Conservation (phyloP, 2,113 vertebrate species). For the Neoarius graeffei region DNA sequence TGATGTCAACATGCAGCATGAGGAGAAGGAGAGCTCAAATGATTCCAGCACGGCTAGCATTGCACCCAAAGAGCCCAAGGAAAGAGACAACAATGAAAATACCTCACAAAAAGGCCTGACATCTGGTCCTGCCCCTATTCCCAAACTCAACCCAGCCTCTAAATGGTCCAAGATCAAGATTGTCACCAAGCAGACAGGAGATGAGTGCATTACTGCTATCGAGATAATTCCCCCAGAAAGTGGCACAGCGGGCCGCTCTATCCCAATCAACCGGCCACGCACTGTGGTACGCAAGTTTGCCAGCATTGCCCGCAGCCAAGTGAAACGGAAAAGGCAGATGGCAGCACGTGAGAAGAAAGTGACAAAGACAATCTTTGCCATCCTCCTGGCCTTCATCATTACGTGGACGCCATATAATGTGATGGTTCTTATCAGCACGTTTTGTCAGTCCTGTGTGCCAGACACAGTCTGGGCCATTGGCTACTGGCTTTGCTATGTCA, state of each 20-base stretch:
- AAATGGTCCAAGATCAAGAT: constrained; percentile 99
- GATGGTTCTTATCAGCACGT: constrained; percentile 98
- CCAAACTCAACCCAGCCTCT: constrained; percentile 74
- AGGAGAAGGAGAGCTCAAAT: constrained; percentile 95
- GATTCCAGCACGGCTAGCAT: constrained; percentile 94
- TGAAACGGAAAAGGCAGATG: constrained; percentile 96
- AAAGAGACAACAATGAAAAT: constrained; percentile 71
- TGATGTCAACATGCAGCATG: constrained; percentile 67
- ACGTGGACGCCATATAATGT: constrained; percentile 99
- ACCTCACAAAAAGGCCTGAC: constrained; percentile 66
- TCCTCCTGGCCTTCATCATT: constrained; percentile 94
- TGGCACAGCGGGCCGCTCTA: constrained; percentile 78
- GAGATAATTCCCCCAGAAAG: constrained; percentile 87
- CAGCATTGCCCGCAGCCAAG: constrained; percentile 95
- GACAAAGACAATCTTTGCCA: constrained; percentile 97
- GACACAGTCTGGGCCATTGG: constrained; percentile 95
- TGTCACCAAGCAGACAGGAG: constrained; percentile 91
- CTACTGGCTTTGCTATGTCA: constrained; percentile 99
- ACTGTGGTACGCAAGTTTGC: constrained; percentile 95
- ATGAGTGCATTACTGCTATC: constrained; percentile 92
- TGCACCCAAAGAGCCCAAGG: constrained; percentile 83
- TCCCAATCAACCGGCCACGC: constrained; percentile 79
- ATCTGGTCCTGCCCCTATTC: constrained; percentile 7
- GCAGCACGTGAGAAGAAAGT: constrained; percentile 97
- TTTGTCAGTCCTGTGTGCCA: constrained; percentile 90